phyloP scores from a whole-genome alignment of 2,113 vertebrate genomes.

The Lamprologus tigripictilis region DNA sequence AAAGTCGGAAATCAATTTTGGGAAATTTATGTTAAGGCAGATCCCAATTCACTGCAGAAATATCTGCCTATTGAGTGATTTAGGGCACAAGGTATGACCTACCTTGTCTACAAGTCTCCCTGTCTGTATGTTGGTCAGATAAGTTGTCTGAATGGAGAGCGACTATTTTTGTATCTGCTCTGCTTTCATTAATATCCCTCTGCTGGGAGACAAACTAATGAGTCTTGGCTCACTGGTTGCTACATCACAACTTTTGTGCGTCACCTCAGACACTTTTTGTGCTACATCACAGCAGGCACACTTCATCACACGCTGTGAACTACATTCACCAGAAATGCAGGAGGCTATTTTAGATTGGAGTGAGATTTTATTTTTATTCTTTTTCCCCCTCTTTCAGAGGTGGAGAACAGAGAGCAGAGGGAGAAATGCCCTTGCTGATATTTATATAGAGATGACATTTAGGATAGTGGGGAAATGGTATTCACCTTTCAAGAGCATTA shows the following conservation, averaged over 20 bases:
- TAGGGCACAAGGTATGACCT: neutral
- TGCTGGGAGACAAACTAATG: conserved; percentile 49
- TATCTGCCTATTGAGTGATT: neutral
- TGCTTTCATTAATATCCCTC: conserved; percentile 38
- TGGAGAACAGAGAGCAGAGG: neutral
- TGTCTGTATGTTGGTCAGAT: neutral
- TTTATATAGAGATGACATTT: neutral
- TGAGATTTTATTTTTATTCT: neutral
- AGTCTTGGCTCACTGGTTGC: conserved; percentile 32
- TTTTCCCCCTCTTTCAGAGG: neutral
- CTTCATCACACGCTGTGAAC: conserved; percentile 1
- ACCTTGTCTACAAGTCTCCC: neutral
- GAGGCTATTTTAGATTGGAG: neutral
- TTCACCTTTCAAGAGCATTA: neutral
- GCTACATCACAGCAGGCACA: conserved; percentile 33
- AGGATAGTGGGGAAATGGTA: neutral
- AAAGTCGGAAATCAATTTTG: neutral
- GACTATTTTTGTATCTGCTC: conserved; percentile 30
- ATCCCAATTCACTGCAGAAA: neutral
- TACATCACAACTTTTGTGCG: conserved; percentile 44
- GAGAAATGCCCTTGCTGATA: neutral
- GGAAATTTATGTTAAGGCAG: neutral
- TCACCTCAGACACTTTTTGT: conserved; percentile 30
- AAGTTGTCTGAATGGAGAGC: conserved; percentile 11
- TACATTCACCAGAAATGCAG: neutral